Conservation (phyloP, 2,888 invertebrate species). For the Cancer borealis region DNA sequence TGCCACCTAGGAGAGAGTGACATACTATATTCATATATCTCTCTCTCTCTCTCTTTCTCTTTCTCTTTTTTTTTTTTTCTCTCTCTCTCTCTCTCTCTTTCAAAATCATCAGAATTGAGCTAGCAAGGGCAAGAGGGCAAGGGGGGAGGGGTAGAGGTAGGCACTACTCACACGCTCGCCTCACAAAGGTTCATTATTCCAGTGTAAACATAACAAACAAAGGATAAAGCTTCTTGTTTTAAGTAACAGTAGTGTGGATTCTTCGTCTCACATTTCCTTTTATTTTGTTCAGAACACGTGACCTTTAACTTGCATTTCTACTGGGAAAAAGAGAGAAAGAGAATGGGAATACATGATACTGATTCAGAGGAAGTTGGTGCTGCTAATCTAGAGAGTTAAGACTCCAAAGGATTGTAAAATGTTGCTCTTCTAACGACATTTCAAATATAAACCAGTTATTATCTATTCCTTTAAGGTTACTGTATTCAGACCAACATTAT, state of each 20-base stretch:
- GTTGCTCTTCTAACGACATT: too few species aligned
- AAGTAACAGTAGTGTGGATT: not conserved
- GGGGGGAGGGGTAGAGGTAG: not conserved
- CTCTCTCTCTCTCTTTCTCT: constrained; percentile 13
- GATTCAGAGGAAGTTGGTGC: too few species aligned
- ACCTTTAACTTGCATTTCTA: too few species aligned
- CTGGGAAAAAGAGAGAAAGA: too few species aligned
- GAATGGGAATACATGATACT: too few species aligned
- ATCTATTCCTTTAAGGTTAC: too few species aligned
- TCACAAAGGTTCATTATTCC: constrained; percentile 31
- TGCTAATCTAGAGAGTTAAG: too few species aligned
- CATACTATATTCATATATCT: not conserved
- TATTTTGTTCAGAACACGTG: too few species aligned
- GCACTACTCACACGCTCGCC: not conserved
- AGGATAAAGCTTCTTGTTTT: not conserved
- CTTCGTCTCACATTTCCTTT: not conserved
- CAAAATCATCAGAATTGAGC: not conserved
- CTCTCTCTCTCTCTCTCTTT: not conserved
- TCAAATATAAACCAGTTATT: too few species aligned
- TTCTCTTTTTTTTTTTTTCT: not conserved
- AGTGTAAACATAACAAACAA: constrained; percentile 4
- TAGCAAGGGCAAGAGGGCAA: not conserved
- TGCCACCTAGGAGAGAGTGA: not conserved
- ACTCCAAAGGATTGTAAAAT: too few species aligned
- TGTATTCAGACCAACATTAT: too few species aligned